Conservation (phyloP, 2,113 vertebrate species). For the Apaloderma vittatum region DNA sequence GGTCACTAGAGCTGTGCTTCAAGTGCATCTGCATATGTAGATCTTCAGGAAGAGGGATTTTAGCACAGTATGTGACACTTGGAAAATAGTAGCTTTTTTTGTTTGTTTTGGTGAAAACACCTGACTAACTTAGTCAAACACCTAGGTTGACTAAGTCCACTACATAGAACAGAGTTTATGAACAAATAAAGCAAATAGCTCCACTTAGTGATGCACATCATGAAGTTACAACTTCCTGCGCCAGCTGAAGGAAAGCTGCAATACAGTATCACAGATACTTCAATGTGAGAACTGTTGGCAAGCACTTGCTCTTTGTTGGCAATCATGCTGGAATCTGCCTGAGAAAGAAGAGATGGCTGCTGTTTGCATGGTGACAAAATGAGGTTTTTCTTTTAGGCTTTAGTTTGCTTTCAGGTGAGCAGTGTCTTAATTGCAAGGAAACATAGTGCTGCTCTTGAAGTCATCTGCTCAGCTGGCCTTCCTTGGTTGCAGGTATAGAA, state of each 20-base stretch:
- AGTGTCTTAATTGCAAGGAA: not conserved
- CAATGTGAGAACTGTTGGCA: not conserved
- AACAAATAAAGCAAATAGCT: not conserved
- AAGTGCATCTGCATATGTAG: not conserved
- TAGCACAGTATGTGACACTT: not conserved
- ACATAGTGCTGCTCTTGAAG: not conserved
- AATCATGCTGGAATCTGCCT: not conserved
- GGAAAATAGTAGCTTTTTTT: not conserved
- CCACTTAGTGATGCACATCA: not conserved
- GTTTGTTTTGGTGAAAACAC: not conserved
- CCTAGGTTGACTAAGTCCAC: not conserved
- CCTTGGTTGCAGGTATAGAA: not conserved
- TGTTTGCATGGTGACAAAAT: not conserved
- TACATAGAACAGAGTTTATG: not conserved
- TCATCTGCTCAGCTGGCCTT: not conserved
- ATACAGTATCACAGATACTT: not conserved
- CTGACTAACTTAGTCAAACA: too few relatives aligned
- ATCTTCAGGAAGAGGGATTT: not conserved
- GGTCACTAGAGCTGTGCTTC: not conserved
- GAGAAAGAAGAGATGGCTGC: not conserved
- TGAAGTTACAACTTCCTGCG: not conserved
- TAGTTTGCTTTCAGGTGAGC: not conserved
- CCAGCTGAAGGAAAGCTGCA: not conserved
- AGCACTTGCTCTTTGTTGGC: not conserved
- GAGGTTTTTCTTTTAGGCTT: not conserved